Percentiles rank a stretch among this genome's conserved stretches.
phyloP scores from a whole-genome alignment of 1,140 invertebrate species.

The Danaus plexippus region DNA sequence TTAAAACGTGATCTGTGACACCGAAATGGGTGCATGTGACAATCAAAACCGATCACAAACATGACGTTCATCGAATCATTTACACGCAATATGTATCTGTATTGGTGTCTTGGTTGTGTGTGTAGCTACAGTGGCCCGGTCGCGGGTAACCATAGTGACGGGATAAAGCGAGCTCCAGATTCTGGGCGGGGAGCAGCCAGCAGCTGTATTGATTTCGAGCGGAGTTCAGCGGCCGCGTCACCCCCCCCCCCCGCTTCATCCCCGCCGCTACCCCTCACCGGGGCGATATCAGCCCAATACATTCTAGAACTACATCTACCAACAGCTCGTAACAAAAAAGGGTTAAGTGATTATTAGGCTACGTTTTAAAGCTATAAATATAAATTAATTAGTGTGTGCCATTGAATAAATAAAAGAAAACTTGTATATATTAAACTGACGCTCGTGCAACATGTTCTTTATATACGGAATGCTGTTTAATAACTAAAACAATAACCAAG shows the following conservation, averaged over 20 bases:
- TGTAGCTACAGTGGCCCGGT: slow-evolving; percentile 12
- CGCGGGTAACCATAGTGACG: slow-evolving; percentile 21
- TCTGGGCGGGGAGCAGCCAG: slow-evolving; percentile 40
- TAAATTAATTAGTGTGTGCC: too few species aligned
- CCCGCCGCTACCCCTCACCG: slow-evolving; percentile 1
- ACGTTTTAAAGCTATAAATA: too few species aligned
- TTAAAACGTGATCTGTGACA: too few species aligned
- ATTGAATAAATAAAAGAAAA: too few species aligned
- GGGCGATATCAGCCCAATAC: slow-evolving; percentile 11
- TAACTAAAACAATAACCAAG: too few species aligned
- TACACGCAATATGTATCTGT: too few species aligned
- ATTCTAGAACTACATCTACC: slow-evolving; percentile 9
- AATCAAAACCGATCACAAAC: too few species aligned
- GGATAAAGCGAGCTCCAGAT: slow-evolving; percentile 16
- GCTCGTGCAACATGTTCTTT: too few species aligned
- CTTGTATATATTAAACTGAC: too few species aligned
- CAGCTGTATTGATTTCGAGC: slow-evolving; percentile 65
- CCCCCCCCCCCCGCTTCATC: slow-evolving; percentile 20
- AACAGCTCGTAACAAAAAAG: slow-evolving; percentile 21
- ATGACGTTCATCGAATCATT: too few species aligned
- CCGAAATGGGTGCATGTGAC: too few species aligned
- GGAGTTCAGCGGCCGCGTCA: slow-evolving; percentile 52
- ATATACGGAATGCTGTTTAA: too few species aligned
- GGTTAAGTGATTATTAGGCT: slow-evolving; percentile 19
- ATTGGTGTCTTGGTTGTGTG: slow-evolving; percentile 3